Percentiles rank a stretch among this genome's conserved stretches.
phyloP scores from a whole-genome alignment of 1,140 invertebrate genomes.

The Rhagoletis pomonella region DNA sequence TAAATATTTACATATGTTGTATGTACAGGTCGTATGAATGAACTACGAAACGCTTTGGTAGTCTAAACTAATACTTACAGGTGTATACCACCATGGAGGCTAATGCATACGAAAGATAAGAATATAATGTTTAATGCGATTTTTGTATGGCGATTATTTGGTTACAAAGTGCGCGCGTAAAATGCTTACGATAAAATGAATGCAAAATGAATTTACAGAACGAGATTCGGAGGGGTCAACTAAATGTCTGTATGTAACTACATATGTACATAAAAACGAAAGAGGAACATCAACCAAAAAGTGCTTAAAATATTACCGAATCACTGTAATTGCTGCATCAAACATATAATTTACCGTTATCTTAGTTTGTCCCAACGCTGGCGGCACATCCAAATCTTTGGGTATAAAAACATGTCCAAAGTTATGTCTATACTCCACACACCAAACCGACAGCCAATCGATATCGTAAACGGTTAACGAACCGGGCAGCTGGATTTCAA shows the following conservation, averaged over 20 bases:
- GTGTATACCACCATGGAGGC: constrained; percentile 93
- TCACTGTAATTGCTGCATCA: not conserved
- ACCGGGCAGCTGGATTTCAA: constrained; percentile 90
- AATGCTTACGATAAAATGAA: not conserved
- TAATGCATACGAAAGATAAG: constrained; percentile 72
- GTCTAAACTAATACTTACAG: constrained; percentile 81
- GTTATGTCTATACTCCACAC: constrained; percentile 89
- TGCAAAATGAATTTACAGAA: not conserved
- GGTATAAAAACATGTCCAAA: constrained; percentile 93
- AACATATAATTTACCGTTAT: constrained; percentile 83
- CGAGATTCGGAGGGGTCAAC: not conserved
- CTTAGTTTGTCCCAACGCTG: constrained; percentile 90
- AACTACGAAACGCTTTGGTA: constrained; percentile 23
- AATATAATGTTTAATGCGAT: constrained; percentile 54
- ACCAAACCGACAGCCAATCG: constrained; percentile 94
- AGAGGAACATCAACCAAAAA: not conserved
- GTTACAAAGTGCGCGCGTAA: not conserved
- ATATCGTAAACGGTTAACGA: constrained; percentile 92
- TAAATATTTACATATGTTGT: not conserved
- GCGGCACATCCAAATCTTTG: constrained; percentile 91
- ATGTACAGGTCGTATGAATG: constrained; percentile 38
- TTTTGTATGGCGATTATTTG: constrained; percentile 21
- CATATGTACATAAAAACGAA: not conserved
- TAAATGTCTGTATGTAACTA: not conserved
- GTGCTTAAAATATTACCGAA: too few relatives aligned